phyloP scores from a whole-genome alignment of 2,888 invertebrate genomes.

The Nyleta sp. region DNA sequence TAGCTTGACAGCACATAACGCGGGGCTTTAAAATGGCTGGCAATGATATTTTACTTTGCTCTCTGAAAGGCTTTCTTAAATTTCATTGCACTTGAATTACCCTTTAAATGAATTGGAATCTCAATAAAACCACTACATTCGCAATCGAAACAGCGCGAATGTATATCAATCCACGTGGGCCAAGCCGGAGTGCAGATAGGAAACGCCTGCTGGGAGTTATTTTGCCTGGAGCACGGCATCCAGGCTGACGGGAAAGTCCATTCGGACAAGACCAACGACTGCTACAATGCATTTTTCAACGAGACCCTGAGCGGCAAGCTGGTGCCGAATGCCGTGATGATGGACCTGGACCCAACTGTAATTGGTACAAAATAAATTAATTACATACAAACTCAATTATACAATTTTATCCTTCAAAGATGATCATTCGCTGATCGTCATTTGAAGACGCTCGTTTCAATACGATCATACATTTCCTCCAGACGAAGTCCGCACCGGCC shows the following conservation, averaged over 20 bases:
- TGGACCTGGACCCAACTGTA: conserved; percentile 95
- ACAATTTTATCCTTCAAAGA: too few species aligned
- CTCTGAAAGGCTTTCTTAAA: conserved; percentile 48
- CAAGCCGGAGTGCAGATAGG: conserved; percentile 95
- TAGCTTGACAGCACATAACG: conserved; percentile 54
- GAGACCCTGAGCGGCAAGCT: conserved; percentile 94
- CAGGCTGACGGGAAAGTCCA: conserved; percentile 90
- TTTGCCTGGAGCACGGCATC: conserved; percentile 92
- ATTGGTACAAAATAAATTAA: conserved; percentile 84
- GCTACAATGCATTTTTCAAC: conserved; percentile 90
- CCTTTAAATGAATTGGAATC: too few species aligned
- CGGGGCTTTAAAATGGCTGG: conserved; percentile 37
- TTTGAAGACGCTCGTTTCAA: too few species aligned
- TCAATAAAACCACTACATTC: too few species aligned
- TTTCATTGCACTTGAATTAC: conserved; percentile 35
- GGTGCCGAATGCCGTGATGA: conserved; percentile 94
- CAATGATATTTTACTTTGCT: conserved; percentile 47
- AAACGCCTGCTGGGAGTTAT: conserved; percentile 93
- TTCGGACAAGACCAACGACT: conserved; percentile 83
- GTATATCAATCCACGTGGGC: conserved; percentile 93
- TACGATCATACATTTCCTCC: background rate
- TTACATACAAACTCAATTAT: too few species aligned
- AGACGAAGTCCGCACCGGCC: conserved; percentile 93
- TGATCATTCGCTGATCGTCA: too few species aligned
- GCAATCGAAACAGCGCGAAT: conserved; percentile 88